Percentiles rank a stretch among this genome's conserved stretches.
These are phyloP conservation scores for Lerista edwardsae DNA, from an alignment of 2,797 vertebrate genomes.

Conservation along the genomic window DNA sequence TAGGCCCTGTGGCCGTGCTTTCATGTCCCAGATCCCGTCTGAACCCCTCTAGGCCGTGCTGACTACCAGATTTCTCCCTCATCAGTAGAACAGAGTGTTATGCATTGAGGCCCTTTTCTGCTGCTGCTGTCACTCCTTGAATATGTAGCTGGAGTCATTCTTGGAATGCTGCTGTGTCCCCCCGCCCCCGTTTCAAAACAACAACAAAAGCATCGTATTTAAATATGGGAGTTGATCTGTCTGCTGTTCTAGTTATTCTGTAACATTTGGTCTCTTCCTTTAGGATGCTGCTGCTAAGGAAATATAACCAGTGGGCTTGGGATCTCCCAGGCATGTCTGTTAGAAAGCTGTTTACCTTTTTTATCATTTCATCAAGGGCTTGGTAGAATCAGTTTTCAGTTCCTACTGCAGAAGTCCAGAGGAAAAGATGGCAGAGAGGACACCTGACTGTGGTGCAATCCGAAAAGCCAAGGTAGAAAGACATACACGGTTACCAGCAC, in stretches of 20 bases:
- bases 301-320: accelerated
- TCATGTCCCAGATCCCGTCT: background rate
- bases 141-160: no score
- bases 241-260: accelerated
- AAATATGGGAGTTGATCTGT: background rate
- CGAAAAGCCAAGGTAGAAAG: no score
- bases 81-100: no score
- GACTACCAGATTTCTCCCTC: background rate
- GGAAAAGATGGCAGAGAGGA: no score
- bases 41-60: no score
- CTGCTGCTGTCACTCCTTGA: background rate
- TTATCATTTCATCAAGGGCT: background rate
- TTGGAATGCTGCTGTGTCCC: background rate
- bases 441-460: no score
- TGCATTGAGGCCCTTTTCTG: background rate
- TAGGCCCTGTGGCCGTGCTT: no score
- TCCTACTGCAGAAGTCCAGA: no score
- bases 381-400: background rate
- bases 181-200: no score
- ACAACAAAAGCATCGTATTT: background rate
- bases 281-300: background rate
- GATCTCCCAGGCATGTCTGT: accelerated
- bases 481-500: no score
- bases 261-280: background rate
- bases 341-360: accelerated